Evolutionary conservation across 2,113 vertebrate genomes (phyloP).

Genomic region (Vulpes ferrilata): DNA sequence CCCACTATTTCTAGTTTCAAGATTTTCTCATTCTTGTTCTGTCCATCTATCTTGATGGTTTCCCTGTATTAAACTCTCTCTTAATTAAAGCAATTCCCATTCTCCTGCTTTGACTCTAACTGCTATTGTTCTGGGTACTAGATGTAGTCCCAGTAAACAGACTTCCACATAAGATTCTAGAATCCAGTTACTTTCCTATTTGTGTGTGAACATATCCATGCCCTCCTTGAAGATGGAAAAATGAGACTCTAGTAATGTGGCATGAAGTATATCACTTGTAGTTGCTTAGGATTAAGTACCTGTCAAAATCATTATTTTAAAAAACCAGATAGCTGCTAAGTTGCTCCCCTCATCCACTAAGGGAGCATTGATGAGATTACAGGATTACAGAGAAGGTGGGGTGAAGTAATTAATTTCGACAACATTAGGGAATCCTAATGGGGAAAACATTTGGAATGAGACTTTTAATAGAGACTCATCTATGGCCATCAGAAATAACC

Average conservation of each 20-base stretch:
- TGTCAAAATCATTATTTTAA: conserved; percentile 35
- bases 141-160: not conserved
- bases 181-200: not conserved
- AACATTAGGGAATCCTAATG: not conserved
- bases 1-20: not conserved
- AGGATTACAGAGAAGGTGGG: not conserved
- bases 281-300: not conserved
- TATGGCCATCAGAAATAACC: not conserved
- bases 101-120: not conserved
- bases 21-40: not conserved
- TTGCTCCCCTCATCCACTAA: not conserved
- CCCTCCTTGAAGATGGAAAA: not conserved
- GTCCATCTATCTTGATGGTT: not conserved
- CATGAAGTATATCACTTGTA: not conserved
- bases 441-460: not conserved
- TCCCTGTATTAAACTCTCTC: not conserved
- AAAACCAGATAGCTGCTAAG: not conserved
- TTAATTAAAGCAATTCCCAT: not conserved
- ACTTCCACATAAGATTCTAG: not conserved
- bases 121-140: not conserved
- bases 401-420: not conserved
- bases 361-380: not conserved
- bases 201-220: not conserved
- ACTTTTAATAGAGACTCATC: not conserved
- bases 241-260: not conserved